Evolutionary conservation across 2,113 vertebrate genomes (phyloP).

Genomic region (Sturnus vulgaris): DNA sequence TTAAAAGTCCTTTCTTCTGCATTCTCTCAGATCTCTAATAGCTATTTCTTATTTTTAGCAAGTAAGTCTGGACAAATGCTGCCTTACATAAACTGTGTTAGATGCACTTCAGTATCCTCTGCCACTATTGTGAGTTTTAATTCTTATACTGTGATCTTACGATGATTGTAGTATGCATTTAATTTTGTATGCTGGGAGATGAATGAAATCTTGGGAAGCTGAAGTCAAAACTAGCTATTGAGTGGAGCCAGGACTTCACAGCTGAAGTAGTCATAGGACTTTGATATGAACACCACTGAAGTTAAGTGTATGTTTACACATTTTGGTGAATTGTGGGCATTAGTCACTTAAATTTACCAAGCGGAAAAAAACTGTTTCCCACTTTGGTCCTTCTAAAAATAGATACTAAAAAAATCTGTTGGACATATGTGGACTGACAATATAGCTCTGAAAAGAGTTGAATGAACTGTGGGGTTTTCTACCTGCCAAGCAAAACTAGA

Average conservation of each 20-base stretch:
- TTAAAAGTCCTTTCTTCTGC: background rate
- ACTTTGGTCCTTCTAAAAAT: slow-evolving; percentile 51
- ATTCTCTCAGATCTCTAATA: slow-evolving; percentile 18
- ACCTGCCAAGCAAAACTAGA: background rate
- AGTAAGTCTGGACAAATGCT: background rate
- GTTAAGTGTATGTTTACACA: slow-evolving; percentile 8
- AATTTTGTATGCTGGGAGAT: background rate
- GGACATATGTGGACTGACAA: slow-evolving; percentile 31
- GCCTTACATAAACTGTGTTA: background rate
- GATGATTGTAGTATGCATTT: background rate
- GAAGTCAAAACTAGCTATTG: background rate
- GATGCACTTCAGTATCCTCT: background rate
- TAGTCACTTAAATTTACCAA: slow-evolving; percentile 32
- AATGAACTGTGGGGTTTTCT: background rate
- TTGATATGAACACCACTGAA: background rate
- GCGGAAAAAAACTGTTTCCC: slow-evolving; percentile 24
- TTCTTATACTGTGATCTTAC: background rate
- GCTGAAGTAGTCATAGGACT: background rate
- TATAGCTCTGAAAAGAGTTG: background rate
- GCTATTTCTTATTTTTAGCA: slow-evolving; percentile 31
- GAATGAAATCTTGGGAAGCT: background rate
- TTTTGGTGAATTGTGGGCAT: slow-evolving; percentile 12
- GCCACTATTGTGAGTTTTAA: background rate
- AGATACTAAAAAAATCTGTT: slow-evolving; percentile 52
- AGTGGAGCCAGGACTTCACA: background rate